phyloP scores from a whole-genome alignment of 2,797 vertebrate genomes.

The Onychomys leucogaster region DNA sequence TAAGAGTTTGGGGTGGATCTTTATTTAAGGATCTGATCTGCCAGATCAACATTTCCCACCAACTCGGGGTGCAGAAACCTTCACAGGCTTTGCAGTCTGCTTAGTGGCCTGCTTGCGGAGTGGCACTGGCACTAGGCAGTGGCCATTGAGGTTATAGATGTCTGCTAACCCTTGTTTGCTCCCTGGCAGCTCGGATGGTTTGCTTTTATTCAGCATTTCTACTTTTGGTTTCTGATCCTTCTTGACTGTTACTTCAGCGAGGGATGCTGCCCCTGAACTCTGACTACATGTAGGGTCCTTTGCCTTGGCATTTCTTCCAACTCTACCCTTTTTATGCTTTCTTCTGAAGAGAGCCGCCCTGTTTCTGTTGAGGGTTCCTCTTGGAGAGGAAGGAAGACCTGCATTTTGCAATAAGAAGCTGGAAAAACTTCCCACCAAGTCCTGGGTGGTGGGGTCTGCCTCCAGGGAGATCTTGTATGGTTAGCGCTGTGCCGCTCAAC shows the following conservation, averaged over 20 bases:
- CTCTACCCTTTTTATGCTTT: background rate
- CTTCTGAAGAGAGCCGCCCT: background rate
- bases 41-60: background rate
- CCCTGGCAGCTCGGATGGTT: background rate
- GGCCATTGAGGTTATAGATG: background rate
- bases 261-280: rapidly evolving
- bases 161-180: background rate
- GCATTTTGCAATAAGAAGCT: background rate
- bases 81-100: background rate
- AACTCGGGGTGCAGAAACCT: background rate
- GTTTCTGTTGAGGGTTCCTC: background rate
- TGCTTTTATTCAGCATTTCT: background rate
- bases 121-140: background rate
- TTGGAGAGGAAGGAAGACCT: background rate
- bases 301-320: background rate
- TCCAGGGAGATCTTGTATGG: background rate
- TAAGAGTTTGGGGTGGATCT: background rate
- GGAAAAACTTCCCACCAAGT: background rate
- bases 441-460: too few species aligned
- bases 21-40: background rate
- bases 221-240: background rate
- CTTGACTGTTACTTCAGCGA: background rate
- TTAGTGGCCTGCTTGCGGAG: background rate
- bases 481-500: background rate
- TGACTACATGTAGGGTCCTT: background rate